Evolutionary conservation across 2,113 vertebrate species (phyloP), one percentile per base, ranked within the genome.

Genomic region (Emberiza fucata): DNA sequence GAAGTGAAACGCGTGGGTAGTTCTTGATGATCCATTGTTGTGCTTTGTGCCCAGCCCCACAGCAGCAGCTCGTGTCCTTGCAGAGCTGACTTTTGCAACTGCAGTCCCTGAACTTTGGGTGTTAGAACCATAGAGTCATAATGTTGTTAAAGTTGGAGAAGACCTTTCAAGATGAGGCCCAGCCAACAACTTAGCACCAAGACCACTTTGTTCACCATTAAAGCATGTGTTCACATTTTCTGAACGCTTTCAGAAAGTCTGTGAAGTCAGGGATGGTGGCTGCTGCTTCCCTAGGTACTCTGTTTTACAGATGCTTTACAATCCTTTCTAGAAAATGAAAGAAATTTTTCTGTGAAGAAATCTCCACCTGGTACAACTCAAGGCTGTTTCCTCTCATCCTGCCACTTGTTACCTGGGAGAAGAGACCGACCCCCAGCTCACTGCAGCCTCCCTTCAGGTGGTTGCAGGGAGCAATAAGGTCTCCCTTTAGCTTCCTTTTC

Each of bases 341-440:
- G 22, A 57, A 42, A 6, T 20, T 45, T 81, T 59, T 66, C 51
- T 2, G 23, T 70, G 40, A 66, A 75, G 24, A 75, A 61, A 7
- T 47, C 17, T 53, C 35, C 0, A 2, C 8, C 17, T 54, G 25
- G 21, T 35, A 20, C 54, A 76, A 23, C 25, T 47, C 0, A 1
- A 76, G 40, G 7, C 61, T 35, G 11, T 54, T 61, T 54, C 51
- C 8, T 45, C 20, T 75, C 21, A 42, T 44, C 33, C 19, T 73
- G 28, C 68, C 20, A 18, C 28, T 68, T 82, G 11, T 50, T 60
- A 40, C 20, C 23, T 18, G 28, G 16, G 47, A 89, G 29, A 47
- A 39, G 70, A 89, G 24, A 21, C 14, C 0, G 1, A 54, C 8
- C 9, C 5, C 24, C n/a, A 25, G 20, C 11, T 76, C n/a, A 47